phyloP scores from a whole-genome alignment of 2,888 invertebrate genomes.

The Heteromurus nitidus region DNA sequence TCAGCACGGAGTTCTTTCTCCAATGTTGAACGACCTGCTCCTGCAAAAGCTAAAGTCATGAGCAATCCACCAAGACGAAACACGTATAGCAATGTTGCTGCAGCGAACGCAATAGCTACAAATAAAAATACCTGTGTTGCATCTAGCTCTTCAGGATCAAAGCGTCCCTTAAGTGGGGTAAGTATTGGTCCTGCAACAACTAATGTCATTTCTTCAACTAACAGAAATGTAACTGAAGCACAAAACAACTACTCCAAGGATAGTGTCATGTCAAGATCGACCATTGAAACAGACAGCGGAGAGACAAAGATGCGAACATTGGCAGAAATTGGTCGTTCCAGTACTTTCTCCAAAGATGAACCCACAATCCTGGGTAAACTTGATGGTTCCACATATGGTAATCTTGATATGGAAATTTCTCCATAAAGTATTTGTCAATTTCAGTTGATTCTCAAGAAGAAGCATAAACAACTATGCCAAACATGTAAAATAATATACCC shows the following conservation, averaged over 20 bases:
- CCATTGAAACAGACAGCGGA: constrained; percentile 72
- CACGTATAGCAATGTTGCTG: constrained; percentile 40
- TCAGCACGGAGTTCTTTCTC: constrained; percentile 67
- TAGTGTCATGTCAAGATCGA: constrained; percentile 71
- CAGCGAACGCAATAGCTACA: constrained; percentile 9
- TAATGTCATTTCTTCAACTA: constrained; percentile 19
- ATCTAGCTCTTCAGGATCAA: constrained; percentile 26
- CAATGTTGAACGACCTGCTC: constrained; percentile 58
- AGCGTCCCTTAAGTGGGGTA: constrained; percentile 49
- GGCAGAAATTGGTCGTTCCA: constrained; percentile 80
- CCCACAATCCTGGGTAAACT: constrained; percentile 79
- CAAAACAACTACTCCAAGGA: constrained; percentile 62
- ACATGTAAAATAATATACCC: neutral
- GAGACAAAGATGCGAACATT: constrained; percentile 75
- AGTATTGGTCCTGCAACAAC: constrained; percentile 8
- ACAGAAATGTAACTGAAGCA: constrained; percentile 51
- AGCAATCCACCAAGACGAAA: constrained; percentile 48
- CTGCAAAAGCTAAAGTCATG: constrained; percentile 43
- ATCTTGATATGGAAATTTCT: constrained; percentile 62
- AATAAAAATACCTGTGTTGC: constrained; percentile 29
- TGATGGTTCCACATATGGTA: constrained; percentile 63
- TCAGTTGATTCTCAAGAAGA: neutral
- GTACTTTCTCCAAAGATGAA: constrained; percentile 85
- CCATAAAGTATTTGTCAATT: constrained; percentile 36
- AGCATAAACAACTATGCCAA: constrained; percentile 3